These are phyloP conservation scores for Hirundichthys speculiger DNA, from an alignment of 2,113 vertebrate genomes.

Conservation along the genomic window DNA sequence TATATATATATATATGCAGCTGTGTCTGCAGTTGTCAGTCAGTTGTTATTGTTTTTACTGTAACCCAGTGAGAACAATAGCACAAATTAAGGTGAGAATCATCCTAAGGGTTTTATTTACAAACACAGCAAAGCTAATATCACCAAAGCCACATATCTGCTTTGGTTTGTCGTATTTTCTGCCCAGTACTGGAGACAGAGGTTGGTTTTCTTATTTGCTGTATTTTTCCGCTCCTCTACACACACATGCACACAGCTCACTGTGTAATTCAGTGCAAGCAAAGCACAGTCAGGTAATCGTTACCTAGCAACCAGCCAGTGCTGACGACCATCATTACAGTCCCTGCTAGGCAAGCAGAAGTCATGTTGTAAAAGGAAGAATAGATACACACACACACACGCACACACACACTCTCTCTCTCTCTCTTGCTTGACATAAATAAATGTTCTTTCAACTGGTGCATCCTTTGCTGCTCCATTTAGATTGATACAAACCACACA, in stretches of 20 bases:
- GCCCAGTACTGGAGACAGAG: constrained; percentile 41
- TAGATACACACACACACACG: constrained; percentile 44
- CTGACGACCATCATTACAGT: constrained; percentile 81
- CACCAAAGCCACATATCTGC: neutral
- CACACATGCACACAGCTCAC: constrained; percentile 41
- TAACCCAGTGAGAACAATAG: neutral
- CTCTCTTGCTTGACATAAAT: constrained; percentile 10
- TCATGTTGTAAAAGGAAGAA: constrained; percentile 68
- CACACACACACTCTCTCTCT: constrained; percentile 3
- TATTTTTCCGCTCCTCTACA: constrained; percentile 60
- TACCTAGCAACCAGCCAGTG: constrained; percentile 83
- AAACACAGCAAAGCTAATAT: constrained; percentile 13
- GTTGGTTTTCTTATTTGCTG: constrained; percentile 53
- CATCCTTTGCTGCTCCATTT: constrained; percentile 16
- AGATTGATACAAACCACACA: constrained; percentile 25
- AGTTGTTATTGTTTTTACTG: too few species aligned
- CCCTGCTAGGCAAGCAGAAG: constrained; percentile 75
- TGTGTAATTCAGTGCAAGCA: constrained; percentile 75
- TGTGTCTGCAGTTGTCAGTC: too few species aligned
- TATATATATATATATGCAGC: too few species aligned
- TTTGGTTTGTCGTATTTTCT: constrained; percentile 31
- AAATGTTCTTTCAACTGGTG: constrained; percentile 4
- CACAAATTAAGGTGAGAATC: neutral
- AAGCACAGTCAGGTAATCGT: constrained; percentile 84
- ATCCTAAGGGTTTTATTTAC: neutral